Evolutionary conservation across 2,888 invertebrate species (phyloP), one percentile per base, ranked within the genome.

Genomic region (Drosophila prostipennis): DNA sequence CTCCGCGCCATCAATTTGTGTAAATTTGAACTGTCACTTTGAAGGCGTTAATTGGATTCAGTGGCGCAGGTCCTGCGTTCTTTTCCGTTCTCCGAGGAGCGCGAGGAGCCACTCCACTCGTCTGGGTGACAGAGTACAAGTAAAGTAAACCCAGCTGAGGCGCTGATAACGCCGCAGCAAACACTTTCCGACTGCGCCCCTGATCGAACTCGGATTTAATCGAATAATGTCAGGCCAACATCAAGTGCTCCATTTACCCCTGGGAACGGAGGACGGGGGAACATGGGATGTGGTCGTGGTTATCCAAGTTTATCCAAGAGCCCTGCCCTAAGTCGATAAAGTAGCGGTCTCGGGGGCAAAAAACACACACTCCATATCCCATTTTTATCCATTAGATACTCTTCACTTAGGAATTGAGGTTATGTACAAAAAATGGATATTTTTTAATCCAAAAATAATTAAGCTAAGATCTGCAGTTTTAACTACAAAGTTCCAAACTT

Each of bases 31-130:
- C 87, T 88, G 83, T 88, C 83, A 83, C 81, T 89, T 83, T 89
- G 89, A 84, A 83, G 79, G 87, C 89, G 89, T 88, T 87, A 88
- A 87, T 87, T 87, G 89, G 81, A 87, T 89, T 83, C 79, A 88
- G 83, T 83, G 85, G 87, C 74, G 78, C 46, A n/a, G 68, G 43
- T 29, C 29, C 29, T 29, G 29, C 29, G 29, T 29, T 7, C 29
- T 29, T 29, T 29, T 29, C 29, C 29, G 29, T 19, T 23, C 34
- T 16, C 40, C 11, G 11, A 4, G 23, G 3, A 13, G 23, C 26
- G 23, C 32, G 10, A 11, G 43, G 23, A 46, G 26, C 14, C 11
- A 6, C 19, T 26, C 26, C 26, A 26, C 26, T 26, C 19, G 16
- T 37, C n/a, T 11, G 42, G 42, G 4, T 11, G 34, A 42, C 42